Evolutionary conservation across 2,888 invertebrate genomes (phyloP).

Genomic region (Nowickia ferox): DNA sequence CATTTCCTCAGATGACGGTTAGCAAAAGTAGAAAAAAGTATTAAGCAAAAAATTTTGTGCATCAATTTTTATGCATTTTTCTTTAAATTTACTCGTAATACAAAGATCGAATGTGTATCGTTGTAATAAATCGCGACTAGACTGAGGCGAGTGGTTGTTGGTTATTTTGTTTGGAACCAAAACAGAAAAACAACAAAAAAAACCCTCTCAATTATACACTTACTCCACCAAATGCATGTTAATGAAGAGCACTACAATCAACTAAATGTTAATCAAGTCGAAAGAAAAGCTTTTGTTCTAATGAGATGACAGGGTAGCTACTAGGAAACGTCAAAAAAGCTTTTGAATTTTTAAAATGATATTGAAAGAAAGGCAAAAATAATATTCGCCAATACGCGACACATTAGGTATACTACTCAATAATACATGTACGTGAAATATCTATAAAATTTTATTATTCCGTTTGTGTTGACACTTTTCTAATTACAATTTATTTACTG

Average conservation of each 20-base stretch:
- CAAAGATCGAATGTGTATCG: slow-evolving; percentile 56
- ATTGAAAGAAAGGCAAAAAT: too few relatives aligned
- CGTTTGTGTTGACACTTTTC: too few relatives aligned
- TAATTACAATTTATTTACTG: too few relatives aligned
- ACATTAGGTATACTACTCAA: too few relatives aligned
- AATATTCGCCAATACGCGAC: too few relatives aligned
- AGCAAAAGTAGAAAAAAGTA: not conserved
- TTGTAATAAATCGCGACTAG: slow-evolving; percentile 69
- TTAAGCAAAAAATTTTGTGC: slow-evolving; percentile 19
- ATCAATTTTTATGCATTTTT: slow-evolving; percentile 5
- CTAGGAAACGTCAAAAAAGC: too few relatives aligned
- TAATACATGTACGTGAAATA: too few relatives aligned
- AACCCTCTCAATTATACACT: slow-evolving; percentile 31
- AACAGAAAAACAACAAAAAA: slow-evolving; percentile 35
- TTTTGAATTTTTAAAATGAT: too few relatives aligned
- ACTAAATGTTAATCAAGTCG: not conserved
- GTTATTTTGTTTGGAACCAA: slow-evolving; percentile 37
- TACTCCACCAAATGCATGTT: slow-evolving; percentile 20
- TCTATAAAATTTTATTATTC: too few relatives aligned
- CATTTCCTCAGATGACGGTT: slow-evolving; percentile 46
- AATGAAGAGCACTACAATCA: slow-evolving; percentile 1
- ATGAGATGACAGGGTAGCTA: not conserved
- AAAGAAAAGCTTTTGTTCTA: not conserved
- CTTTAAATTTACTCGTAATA: not conserved
- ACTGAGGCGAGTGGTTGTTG: slow-evolving; percentile 62